These are phyloP conservation scores for Aegithalos caudatus DNA, from an alignment of 2,113 vertebrate species.

Conservation along the genomic window DNA sequence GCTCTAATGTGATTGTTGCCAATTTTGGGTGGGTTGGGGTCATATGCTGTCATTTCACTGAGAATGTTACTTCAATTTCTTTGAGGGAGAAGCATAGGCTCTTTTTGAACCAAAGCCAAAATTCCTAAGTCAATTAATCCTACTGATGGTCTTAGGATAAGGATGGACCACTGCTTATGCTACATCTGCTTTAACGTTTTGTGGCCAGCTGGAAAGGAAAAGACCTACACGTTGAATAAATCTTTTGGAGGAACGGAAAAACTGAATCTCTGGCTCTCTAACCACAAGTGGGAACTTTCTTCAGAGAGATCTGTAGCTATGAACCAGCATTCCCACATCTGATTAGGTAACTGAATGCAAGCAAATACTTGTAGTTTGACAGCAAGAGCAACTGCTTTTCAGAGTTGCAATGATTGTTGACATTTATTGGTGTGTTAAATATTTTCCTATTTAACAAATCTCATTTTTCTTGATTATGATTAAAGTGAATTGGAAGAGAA, in stretches of 20 bases:
- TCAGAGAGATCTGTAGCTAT: not conserved
- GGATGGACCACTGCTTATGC: not conserved
- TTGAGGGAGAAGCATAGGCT: not conserved
- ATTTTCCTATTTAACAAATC: not conserved
- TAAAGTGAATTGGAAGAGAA: not conserved
- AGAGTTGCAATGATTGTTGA: not conserved
- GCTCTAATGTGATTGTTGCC: not conserved
- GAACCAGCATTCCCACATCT: not conserved
- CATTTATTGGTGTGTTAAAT: not conserved
- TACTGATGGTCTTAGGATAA: not conserved
- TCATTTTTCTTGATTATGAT: not conserved
- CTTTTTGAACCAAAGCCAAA: not conserved
- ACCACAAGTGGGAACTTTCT: not conserved
- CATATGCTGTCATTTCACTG: constrained; percentile 1
- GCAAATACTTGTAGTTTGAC: not conserved
- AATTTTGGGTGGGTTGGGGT: not conserved
- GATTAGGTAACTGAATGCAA: not conserved
- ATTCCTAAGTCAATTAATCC: not conserved
- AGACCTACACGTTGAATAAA: not conserved
- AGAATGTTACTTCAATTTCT: constrained; percentile 1
- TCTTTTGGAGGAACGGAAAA: not conserved
- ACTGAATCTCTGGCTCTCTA: not conserved
- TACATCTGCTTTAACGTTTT: not conserved
- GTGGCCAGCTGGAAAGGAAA: not conserved
- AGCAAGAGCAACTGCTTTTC: not conserved